Base-by-base conservation (phyloP, 2,797 vertebrate species). In the Karalla daura region DNA sequence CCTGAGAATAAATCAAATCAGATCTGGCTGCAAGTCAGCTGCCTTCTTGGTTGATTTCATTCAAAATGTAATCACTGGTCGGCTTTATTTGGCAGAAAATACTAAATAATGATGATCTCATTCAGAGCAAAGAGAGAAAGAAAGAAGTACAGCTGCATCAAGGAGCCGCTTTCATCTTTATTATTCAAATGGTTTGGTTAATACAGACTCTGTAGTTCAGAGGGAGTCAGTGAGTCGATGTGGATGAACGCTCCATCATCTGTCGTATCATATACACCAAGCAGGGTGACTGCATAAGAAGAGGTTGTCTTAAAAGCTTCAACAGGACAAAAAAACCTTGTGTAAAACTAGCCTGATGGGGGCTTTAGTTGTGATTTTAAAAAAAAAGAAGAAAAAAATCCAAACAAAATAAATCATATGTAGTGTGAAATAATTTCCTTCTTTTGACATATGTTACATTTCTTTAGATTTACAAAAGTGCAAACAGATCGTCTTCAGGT, bases 181-280 rank as follows among this genome's bases (percentile, higher is more conserved):
- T 93, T 92, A 85, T 89, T 92, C 63, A 89, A 91, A 88, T 78
- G 71, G 79, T 83, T 86, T 73, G 79, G 81, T 91, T 85, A 85
- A 83, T 88, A 92, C 88, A 93, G 87, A 89, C 78, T 85, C 77
- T 78, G 78, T 63, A 70, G 56, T 75, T 89, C 87, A 84, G 80
- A 81, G 82, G 44, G 73, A 89, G 79, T 85, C 52, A 49, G 77
- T 86, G 85, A 86, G 81, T 70, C 76, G 80, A 88, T 76, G 83
- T 83, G 84, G 76, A 88, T 80, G 54, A 88, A 85, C 72, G 86
- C 87, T 79, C 90, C 88, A 91, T 87, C 84, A 89, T 78, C 47
- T 75, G 74, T 81, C 88, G 7, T 88, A 89, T 90, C 81, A 80
- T 89, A 93, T 87, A 94, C 84, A 94, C 91, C 91, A 89, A 90